phyloP scores from a whole-genome alignment of 2,797 vertebrate genomes.

The Clarias laeviceps region DNA sequence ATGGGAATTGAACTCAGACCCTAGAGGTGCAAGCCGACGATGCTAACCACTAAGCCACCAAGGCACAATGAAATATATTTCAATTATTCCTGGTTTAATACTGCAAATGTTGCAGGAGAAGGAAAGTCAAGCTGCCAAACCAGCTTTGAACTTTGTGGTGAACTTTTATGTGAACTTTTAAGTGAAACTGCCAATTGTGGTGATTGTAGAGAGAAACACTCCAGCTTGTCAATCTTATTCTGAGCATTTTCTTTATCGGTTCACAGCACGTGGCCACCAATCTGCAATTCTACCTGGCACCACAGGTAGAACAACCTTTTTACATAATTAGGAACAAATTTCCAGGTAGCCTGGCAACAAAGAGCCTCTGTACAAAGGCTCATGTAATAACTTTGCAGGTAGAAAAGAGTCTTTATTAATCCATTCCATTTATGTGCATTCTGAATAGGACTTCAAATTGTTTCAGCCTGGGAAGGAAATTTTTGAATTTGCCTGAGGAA shows the following conservation, averaged over 20 bases:
- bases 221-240: slow-evolving; percentile 27
- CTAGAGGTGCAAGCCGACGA: no score
- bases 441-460: slow-evolving; percentile 70
- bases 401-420: slow-evolving; percentile 74
- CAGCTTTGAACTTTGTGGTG: not conserved
- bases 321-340: slow-evolving; percentile 76
- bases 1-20: no score
- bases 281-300: slow-evolving; percentile 69
- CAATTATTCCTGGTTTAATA: not conserved
- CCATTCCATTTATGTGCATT: slow-evolving; percentile 70
- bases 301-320: slow-evolving; percentile 70
- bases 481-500: slow-evolving; percentile 63
- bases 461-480: slow-evolving; percentile 71
- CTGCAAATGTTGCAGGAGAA: not conserved
- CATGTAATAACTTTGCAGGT: slow-evolving; percentile 69
- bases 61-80: not conserved
- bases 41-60: no score
- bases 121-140: not conserved
- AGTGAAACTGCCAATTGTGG: not conserved
- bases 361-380: slow-evolving; percentile 67
- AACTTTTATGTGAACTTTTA: slow-evolving; percentile 15
- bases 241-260: slow-evolving; percentile 32
- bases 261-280: slow-evolving; percentile 54
- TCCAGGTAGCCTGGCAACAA: slow-evolving; percentile 72
- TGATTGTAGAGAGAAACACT: slow-evolving; percentile 31